phyloP scores from a whole-genome alignment of 2,797 vertebrate species.

The Scleropages formosus region DNA sequence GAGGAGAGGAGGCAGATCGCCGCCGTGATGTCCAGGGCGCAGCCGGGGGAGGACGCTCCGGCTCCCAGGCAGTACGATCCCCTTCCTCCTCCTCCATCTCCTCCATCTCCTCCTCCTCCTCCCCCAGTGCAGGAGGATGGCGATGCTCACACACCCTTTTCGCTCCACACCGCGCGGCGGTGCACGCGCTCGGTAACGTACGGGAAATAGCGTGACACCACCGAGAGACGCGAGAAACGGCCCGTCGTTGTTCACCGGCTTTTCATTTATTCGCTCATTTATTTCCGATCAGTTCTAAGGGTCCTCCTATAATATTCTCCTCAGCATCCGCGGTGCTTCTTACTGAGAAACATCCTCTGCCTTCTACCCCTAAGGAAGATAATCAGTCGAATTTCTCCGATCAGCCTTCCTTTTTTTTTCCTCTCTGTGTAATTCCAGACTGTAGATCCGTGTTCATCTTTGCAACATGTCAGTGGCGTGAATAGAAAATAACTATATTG shows the following conservation, averaged over 20 bases:
- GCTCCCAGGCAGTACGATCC: slow-evolving; percentile 55
- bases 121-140: slow-evolving; percentile 17
- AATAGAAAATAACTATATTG: not conserved
- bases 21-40: slow-evolving; percentile 78
- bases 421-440: not conserved
- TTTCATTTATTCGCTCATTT: not conserved
- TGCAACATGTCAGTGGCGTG: not conserved
- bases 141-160: slow-evolving; percentile 17
- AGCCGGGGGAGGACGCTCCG: slow-evolving; percentile 67
- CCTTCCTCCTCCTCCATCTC: not conserved
- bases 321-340: slow-evolving; percentile 21
- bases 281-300: not conserved
- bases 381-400: slow-evolving; percentile 19
- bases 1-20: slow-evolving; percentile 68
- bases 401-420: slow-evolving; percentile 2
- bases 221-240: not conserved
- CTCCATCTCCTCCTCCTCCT: not conserved
- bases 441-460: not conserved
- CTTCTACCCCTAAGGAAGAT: slow-evolving; percentile 12
- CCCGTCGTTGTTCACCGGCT: not conserved
- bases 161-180: not conserved
- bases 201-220: not conserved
- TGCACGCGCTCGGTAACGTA: not conserved
- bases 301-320: slow-evolving; percentile 14
- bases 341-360: not conserved